phyloP scores from a whole-genome alignment of 2,888 invertebrate species.

The Melipona bicolor region DNA sequence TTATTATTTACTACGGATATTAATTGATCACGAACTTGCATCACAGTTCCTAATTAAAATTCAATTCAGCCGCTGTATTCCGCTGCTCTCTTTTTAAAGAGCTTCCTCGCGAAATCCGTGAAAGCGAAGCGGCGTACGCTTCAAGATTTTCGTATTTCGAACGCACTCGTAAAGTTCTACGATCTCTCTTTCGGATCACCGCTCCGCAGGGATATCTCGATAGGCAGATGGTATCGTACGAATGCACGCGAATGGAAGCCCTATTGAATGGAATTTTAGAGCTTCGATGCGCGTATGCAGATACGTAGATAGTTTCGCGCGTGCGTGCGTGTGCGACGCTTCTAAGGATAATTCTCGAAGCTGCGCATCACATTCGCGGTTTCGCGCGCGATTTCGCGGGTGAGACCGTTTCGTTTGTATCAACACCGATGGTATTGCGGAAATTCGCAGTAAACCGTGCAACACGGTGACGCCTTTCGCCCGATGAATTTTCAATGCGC shows the following conservation, averaged over 20 bases:
- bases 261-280: constrained; percentile 8
- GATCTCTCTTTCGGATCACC: background rate
- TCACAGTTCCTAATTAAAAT: background rate
- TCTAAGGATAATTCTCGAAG: constrained; percentile 12
- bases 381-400: constrained; percentile 21
- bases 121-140: constrained; percentile 10
- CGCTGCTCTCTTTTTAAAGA: background rate
- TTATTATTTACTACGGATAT: too few relatives aligned
- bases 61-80: background rate
- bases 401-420: constrained; percentile 19
- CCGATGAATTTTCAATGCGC: constrained; percentile 5
- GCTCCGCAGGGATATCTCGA: background rate
- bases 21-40: too few relatives aligned
- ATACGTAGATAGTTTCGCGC: background rate
- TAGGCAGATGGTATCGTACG: background rate
- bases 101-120: background rate
- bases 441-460: constrained; percentile 23
- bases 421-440: constrained; percentile 13
- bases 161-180: constrained; percentile 20
- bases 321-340: background rate
- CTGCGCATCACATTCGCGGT: background rate
- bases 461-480: constrained; percentile 21
- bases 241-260: too few relatives aligned
- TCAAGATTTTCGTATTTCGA: constrained; percentile 10
- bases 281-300: background rate